A percentile compares a stretch with the other conserved stretches of the same genome.
phyloP scores from a whole-genome alignment of 2,888 invertebrate genomes.

The Stegophylla sp. region DNA sequence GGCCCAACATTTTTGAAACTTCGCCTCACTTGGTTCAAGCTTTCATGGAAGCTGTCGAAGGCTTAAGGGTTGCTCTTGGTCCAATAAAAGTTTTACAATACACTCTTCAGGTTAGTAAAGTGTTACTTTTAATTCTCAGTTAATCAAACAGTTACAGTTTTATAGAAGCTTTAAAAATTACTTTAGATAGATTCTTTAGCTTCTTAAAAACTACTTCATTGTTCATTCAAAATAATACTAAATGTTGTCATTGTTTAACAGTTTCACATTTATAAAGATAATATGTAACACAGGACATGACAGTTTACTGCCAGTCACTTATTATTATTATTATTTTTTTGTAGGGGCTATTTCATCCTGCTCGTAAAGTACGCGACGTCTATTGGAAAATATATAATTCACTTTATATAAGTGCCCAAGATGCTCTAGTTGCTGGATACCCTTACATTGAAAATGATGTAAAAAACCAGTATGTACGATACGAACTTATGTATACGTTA shows the following conservation, averaged over 20 bases:
- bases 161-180: too few relatives aligned
- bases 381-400: conserved; percentile 99
- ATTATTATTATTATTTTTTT: conserved; percentile 73
- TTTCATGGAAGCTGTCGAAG: conserved; percentile 99
- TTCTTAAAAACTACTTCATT: too few relatives aligned
- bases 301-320: neutral
- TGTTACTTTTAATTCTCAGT: too few relatives aligned
- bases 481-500: conserved; percentile 72
- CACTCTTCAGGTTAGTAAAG: conserved; percentile 79
- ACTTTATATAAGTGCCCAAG: conserved; percentile 97
- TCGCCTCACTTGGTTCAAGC: conserved; percentile 99
- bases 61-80: conserved; percentile 93
- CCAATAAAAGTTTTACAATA: conserved; percentile 97
- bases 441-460: conserved; percentile 96
- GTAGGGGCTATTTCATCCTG: conserved; percentile 98
- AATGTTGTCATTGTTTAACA: too few relatives aligned
- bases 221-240: too few relatives aligned
- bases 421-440: conserved; percentile 95
- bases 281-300: neutral
- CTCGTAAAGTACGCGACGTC: conserved; percentile 97
- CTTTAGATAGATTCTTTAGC: too few relatives aligned
- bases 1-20: conserved; percentile 99
- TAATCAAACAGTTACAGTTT: too few relatives aligned
- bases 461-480: conserved; percentile 89
- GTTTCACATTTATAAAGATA: too few relatives aligned